Base-by-base conservation (phyloP, 1,140 invertebrate genomes). In the Battus philenor region DNA sequence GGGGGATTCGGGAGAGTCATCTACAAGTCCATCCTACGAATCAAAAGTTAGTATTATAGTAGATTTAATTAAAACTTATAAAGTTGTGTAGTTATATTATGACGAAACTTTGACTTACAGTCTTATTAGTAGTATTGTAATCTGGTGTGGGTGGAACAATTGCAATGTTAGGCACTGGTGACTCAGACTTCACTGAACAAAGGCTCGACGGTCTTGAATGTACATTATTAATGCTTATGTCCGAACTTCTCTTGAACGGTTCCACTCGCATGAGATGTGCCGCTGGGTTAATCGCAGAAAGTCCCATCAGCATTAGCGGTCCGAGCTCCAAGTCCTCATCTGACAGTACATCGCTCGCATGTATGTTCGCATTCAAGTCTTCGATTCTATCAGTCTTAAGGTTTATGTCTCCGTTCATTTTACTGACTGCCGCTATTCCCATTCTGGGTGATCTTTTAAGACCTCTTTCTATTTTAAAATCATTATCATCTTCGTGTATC, bases 131-230 rank as follows among this genome's bases (percentile, higher is more conserved):
- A 44, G 68, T 61, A 60, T 80, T 86, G 47, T 85, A 87, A 52
- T 93, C 91, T 1, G 93, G 92, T 2, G 92, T 94, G 7, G 93
- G 91, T 32, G 93, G 93, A 11, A 93, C 87, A 15, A 94, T 90
- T 8, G 92, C 88, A 62, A 94, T 94, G 70, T 91, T 90, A 10
- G 91, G 91, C 30, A 90, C 77, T 34, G 80, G 79, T 33, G 81
- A 86, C 46, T 83, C 78, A n/a, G 72, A 76, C 50, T 83, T 72
- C 11, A 65, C 52, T 15, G 78, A 73, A 30, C 64, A 65, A 13
- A 81, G 66, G 54, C 71, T 80, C 31, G 59, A 69, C 6, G 78
- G 81, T 55, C 76, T 73, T 15, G 77, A 76, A 47, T 57, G 57
- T 29, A 54, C 41, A 12, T 55, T 76, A 24, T 64, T 70, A 26